phyloP scores from a whole-genome alignment of 2,113 vertebrate genomes.

The Buteo buteo region DNA sequence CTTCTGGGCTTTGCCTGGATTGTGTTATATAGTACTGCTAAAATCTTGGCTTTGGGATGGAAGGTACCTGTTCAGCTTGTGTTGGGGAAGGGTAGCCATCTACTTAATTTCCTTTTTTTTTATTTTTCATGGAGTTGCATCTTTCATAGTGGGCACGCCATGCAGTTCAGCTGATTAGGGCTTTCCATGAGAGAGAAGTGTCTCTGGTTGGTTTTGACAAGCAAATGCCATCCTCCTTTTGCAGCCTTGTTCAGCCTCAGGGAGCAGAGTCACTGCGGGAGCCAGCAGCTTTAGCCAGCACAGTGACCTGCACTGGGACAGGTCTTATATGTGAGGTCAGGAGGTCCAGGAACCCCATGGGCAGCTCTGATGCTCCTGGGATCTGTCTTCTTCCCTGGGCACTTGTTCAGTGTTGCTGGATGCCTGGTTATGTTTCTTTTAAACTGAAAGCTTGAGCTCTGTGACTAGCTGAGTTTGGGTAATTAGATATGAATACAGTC shows the following conservation, averaged over 20 bases:
- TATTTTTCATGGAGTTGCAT: not conserved
- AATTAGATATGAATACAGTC: not conserved
- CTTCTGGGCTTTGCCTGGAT: not conserved
- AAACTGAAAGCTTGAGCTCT: not conserved
- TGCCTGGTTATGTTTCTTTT: not conserved
- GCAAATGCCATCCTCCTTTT: not conserved
- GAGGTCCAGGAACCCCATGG: not conserved
- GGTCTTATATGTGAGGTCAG: not conserved
- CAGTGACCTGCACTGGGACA: not conserved
- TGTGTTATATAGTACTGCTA: not conserved
- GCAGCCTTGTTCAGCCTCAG: not conserved
- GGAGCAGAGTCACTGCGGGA: accelerated
- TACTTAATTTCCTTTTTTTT: not conserved
- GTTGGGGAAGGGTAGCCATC: not conserved
- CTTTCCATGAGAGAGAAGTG: not conserved
- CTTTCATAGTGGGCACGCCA: not conserved
- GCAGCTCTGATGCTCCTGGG: not conserved
- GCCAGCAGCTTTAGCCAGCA: not conserved
- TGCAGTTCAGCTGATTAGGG: not conserved
- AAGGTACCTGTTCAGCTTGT: not conserved
- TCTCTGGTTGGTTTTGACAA: not conserved
- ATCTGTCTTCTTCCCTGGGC: not conserved
- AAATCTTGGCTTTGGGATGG: not conserved
- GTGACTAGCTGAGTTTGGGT: not conserved
- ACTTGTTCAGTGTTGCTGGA: not conserved